Evolutionary conservation across 2,797 vertebrate species (phyloP).

Genomic region (Galago senegalensis): DNA sequence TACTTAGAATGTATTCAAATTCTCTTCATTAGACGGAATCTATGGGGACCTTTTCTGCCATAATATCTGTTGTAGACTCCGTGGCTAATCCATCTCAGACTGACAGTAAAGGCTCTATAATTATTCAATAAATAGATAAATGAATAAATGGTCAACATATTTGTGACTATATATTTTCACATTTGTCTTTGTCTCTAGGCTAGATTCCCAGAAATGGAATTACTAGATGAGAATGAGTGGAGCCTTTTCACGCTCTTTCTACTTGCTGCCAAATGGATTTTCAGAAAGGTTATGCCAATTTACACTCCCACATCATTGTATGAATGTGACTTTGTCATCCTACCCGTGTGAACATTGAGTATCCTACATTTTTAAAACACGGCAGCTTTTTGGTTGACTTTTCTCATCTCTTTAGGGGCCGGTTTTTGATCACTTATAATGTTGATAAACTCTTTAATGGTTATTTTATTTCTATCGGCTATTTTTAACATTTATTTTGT

Average conservation of each 20-base stretch:
- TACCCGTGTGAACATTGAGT: neutral
- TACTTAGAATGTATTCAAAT: neutral
- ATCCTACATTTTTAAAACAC: constrained; percentile 31
- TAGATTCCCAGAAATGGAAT: constrained; percentile 68
- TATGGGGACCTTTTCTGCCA: neutral
- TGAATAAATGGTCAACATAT: constrained; percentile 25
- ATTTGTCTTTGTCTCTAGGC: constrained; percentile 61
- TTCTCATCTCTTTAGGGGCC: constrained; percentile 33
- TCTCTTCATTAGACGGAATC: constrained; percentile 1
- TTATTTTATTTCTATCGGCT: neutral
- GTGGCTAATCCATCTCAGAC: neutral
- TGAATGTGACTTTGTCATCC: constrained; percentile 23
- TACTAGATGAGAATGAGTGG: constrained; percentile 68
- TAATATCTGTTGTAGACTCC: neutral
- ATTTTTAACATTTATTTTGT: constrained; percentile 13
- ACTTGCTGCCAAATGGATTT: constrained; percentile 68
- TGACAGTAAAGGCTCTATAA: neutral
- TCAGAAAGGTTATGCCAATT: constrained; percentile 73
- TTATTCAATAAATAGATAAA: constrained; percentile 1
- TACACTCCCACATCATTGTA: constrained; percentile 14
- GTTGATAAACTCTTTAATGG: constrained; percentile 25
- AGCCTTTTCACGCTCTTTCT: constrained; percentile 77
- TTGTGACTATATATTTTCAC: constrained; percentile 54
- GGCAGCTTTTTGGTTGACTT: constrained; percentile 38
- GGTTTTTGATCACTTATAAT: neutral